phyloP scores from a whole-genome alignment of 2,113 vertebrate species.

The Gymnarchus niloticus region DNA sequence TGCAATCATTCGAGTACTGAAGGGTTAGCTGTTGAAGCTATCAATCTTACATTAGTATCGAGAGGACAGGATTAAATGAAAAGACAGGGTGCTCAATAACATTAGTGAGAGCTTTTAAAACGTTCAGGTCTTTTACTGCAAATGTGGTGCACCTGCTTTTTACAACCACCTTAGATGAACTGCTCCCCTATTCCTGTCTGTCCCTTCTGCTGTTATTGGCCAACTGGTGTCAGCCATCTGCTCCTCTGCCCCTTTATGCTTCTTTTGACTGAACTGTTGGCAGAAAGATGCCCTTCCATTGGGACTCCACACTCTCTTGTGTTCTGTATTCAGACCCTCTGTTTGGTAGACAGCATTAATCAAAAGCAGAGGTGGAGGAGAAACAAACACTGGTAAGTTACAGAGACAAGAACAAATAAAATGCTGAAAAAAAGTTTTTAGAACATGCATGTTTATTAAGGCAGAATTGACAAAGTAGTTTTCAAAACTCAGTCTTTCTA shows the following conservation, averaged over 20 bases:
- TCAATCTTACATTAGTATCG: neutral
- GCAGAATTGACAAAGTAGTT: too few relatives aligned
- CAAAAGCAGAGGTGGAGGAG: neutral
- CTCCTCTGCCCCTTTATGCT: neutral
- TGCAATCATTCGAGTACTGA: neutral
- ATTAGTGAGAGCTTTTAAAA: neutral
- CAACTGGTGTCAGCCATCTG: constrained; percentile 5
- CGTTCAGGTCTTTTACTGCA: neutral
- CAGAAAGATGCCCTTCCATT: neutral
- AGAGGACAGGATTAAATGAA: neutral
- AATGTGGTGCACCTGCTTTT: neutral
- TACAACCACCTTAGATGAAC: neutral
- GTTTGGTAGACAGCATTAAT: neutral
- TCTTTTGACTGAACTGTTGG: neutral
- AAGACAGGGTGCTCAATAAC: neutral
- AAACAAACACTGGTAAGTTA: neutral
- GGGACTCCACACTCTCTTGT: neutral
- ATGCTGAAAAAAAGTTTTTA: neutral
- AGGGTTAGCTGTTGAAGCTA: neutral
- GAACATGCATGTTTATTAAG: too few relatives aligned
- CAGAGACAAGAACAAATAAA: neutral
- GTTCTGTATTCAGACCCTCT: neutral
- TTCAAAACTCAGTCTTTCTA: neutral
- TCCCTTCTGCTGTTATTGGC: neutral
- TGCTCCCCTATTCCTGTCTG: neutral